These are phyloP conservation scores for Parus major DNA, from an alignment of 2,113 vertebrate genomes.

Conservation along the genomic window DNA sequence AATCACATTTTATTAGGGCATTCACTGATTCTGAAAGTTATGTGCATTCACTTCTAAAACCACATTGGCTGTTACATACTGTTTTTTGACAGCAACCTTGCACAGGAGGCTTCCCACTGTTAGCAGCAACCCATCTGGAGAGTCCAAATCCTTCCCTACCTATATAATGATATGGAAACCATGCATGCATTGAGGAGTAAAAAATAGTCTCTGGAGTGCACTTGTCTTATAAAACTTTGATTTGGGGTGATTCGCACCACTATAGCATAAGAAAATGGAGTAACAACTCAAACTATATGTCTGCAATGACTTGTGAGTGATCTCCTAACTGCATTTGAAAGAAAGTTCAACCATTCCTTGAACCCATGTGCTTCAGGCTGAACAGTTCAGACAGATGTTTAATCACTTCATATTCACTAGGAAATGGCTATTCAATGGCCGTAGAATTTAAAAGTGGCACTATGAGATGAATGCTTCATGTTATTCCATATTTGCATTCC, in stretches of 20 bases:
- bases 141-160: not conserved
- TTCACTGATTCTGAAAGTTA: not conserved
- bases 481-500: conserved; percentile 8
- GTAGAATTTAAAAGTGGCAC: conserved; percentile 14
- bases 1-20: conserved; percentile 42
- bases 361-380: conserved; percentile 36
- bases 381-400: conserved; percentile 62
- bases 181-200: not conserved
- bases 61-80: not conserved
- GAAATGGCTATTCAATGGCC: conserved; percentile 56
- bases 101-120: conserved; percentile 17
- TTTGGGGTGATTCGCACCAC: conserved; percentile 28
- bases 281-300: not conserved
- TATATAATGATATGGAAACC: not conserved
- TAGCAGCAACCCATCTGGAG: conserved; percentile 13
- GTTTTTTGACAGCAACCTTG: not conserved
- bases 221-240: conserved; percentile 47
- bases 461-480: not conserved
- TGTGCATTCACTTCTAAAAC: not conserved
- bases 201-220: conserved; percentile 15
- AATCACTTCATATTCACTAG: conserved; percentile 49
- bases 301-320: conserved; percentile 29
- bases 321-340: conserved; percentile 18
- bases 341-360: conserved; percentile 48
- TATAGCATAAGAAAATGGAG: conserved; percentile 33